Base-by-base conservation (phyloP, 23 tunicate genomes). In the Halocynthia roretzi region DNA sequence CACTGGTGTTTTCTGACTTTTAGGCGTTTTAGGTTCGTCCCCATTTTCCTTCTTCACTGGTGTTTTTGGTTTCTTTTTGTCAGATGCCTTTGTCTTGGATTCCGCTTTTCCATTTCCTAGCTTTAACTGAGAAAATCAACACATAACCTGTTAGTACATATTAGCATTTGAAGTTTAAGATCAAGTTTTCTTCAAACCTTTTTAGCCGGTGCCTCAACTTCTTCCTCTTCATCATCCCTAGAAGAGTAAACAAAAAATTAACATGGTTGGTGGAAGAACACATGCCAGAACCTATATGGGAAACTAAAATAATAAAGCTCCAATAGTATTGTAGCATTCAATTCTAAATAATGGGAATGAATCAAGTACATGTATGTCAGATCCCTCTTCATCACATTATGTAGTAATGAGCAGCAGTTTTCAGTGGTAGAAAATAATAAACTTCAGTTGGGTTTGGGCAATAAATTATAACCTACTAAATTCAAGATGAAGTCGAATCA, bases 1-100 rank as follows among this genome's bases (percentile, higher is more conserved):
- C 64, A 53, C 80, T 21, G 72, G 71, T 7, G 81, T 83, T 7
- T 68, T 84, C 6, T 81, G 86, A 8, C 87, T 82, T 77, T 69
- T 72, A 7, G 94, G 80, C 0, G 60, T 61, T 12, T 2, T 60
- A 8, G 80, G 62, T 74, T 67, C 68, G 40, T 80, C 75, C 31
- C 67, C 50, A 11, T n/a, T 50, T 54, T 68, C 68, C 61, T 80
- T 88, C 70, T 78, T 77, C 56, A 57, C 83, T 17, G 81, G 77
- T 7, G 83, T 55, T 14, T 53, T 71, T 5, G 40, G 18, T 53
- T 82, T 87, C 53, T 87, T 87, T 49, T 87, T 80, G 18, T 80
- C 73, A 4, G 70, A 70, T 50, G 74, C 88, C 70, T 74, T 72
- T 23, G 61, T 14, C 44, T 31, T 48, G n/a, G 23, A 40, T 57